phyloP scores from a whole-genome alignment of 37 sponge, comb jelly and placozoan genomes.

The Spongia lamella region DNA sequence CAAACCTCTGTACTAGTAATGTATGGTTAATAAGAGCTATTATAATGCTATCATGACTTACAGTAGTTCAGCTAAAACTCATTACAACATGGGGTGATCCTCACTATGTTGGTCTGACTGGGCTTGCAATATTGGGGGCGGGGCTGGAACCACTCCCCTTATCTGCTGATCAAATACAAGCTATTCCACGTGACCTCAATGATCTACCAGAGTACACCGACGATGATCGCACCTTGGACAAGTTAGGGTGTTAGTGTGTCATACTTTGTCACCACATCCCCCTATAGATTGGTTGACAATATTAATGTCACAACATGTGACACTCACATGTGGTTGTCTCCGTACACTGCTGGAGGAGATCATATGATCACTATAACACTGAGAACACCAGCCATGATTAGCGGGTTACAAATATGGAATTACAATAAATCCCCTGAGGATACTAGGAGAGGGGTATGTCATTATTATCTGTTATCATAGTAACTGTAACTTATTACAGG shows the following conservation, averaged over 20 bases:
- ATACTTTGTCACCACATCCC: background rate
- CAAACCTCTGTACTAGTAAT: slow-evolving; percentile 1
- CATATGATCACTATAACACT: slow-evolving; percentile 55
- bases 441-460: slow-evolving; percentile 79
- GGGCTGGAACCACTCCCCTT: slow-evolving; percentile 26
- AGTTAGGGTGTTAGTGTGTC: slow-evolving; percentile 16
- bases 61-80: slow-evolving; percentile 24
- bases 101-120: slow-evolving; percentile 82
- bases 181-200: slow-evolving; percentile 41
- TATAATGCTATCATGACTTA: background rate
- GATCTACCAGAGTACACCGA: slow-evolving; percentile 31
- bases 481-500: slow-evolving; percentile 27
- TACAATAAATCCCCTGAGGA: slow-evolving; percentile 92
- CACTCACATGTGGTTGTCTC: slow-evolving; percentile 83
- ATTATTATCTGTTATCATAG: background rate
- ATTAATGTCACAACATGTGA: slow-evolving; percentile 72
- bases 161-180: slow-evolving; percentile 30
- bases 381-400: slow-evolving; percentile 20
- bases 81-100: slow-evolving; percentile 80
- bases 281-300: slow-evolving; percentile 66
- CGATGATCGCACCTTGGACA: slow-evolving; percentile 41
- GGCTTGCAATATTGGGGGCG: slow-evolving; percentile 66
- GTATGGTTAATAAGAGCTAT: background rate
- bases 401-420: slow-evolving; percentile 82
- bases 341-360: slow-evolving; percentile 19